These are phyloP conservation scores for Blera fallax DNA, from an alignment of 2,888 invertebrate genomes.

Conservation along the genomic window DNA sequence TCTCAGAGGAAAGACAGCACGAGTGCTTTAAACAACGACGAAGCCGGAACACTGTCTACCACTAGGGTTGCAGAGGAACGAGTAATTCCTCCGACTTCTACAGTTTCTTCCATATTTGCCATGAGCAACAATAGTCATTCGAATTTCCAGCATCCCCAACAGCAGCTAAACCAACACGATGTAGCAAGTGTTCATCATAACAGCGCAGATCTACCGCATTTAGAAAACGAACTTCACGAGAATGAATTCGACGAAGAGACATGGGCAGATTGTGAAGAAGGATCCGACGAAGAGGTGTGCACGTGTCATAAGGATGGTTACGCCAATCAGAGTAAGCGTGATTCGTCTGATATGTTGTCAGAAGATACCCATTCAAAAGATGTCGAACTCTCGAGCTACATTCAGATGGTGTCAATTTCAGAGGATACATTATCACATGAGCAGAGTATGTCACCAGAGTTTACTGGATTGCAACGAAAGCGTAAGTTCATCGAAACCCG, in stretches of 20 bases:
- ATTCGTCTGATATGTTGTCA: conserved; percentile 75
- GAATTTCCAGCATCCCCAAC: conserved; percentile 38
- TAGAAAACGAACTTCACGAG: conserved; percentile 71
- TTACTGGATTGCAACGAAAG: conserved; percentile 77
- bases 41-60: background rate
- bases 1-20: conserved; percentile 37
- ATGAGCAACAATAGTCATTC: conserved; percentile 32
- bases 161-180: conserved; percentile 26
- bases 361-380: conserved; percentile 73
- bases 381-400: conserved; percentile 77
- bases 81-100: background rate
- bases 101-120: conserved; percentile 37
- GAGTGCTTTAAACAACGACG: conserved; percentile 22
- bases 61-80: background rate
- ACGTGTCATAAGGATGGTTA: conserved; percentile 80
- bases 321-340: conserved; percentile 77
- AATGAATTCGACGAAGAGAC: conserved; percentile 77
- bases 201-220: conserved; percentile 67
- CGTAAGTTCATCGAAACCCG: conserved; percentile 80
- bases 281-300: conserved; percentile 81
- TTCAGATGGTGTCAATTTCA: conserved; percentile 77
- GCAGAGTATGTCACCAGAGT: conserved; percentile 66
- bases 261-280: conserved; percentile 81
- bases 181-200: conserved; percentile 60
- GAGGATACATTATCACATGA: conserved; percentile 75